These are phyloP conservation scores for Crocidura indochinensis DNA, from an alignment of 2,797 vertebrate genomes.

Conservation along the genomic window DNA sequence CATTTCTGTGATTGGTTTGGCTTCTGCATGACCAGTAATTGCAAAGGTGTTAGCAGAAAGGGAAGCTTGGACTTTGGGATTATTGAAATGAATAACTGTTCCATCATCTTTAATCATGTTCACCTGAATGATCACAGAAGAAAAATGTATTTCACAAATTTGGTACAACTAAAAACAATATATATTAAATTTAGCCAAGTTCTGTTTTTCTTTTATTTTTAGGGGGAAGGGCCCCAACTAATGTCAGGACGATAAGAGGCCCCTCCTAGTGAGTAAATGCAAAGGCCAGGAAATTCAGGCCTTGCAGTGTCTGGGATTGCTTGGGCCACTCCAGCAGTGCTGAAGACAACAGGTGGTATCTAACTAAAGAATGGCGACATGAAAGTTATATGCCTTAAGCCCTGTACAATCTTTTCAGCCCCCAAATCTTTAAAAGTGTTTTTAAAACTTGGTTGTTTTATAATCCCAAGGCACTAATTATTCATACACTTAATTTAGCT, in stretches of 20 bases:
- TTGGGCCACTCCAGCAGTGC: no score
- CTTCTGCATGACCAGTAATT: slow-evolving; percentile 98
- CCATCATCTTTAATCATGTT: slow-evolving; percentile 99
- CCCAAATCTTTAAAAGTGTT: no score
- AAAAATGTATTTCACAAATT: slow-evolving; percentile 70
- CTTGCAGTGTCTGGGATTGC: no score
- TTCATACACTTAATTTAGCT: slow-evolving; percentile 4
- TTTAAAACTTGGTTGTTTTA: slow-evolving; percentile 8
- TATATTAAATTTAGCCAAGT: slow-evolving; percentile 7
- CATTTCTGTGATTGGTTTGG: slow-evolving; percentile 99
- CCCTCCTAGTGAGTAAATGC: no score
- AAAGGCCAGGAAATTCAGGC: no score
- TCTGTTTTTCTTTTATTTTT: slow-evolving; percentile 19
- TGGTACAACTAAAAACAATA: slow-evolving; percentile 63
- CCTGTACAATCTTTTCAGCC: no score
- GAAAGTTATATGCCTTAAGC: no score
- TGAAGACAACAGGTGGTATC: no score
- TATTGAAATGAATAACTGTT: slow-evolving; percentile 99
- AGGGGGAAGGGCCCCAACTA: no score
- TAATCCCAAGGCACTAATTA: slow-evolving; percentile 53
- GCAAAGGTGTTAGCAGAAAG: slow-evolving; percentile 99
- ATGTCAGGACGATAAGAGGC: no score
- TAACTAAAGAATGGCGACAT: no score
- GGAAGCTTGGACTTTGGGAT: slow-evolving; percentile 99
- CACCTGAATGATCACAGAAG: slow-evolving; percentile 92